Evolutionary conservation across 1,140 invertebrate species (phyloP).

Genomic region (Atta colombica): DNA sequence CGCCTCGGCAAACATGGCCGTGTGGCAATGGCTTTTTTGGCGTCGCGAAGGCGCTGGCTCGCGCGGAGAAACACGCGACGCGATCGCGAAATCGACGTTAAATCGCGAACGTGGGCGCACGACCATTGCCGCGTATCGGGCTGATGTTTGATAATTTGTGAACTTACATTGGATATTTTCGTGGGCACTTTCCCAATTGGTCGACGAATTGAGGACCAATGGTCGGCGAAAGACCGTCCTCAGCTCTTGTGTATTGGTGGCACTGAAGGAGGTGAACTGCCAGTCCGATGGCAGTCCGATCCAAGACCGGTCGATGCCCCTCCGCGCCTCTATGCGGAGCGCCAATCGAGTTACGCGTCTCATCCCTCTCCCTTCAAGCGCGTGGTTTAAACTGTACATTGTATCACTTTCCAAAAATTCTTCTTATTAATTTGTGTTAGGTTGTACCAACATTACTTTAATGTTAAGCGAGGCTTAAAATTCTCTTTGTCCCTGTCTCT

Average conservation of each 20-base stretch:
- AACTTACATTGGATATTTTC: conserved; percentile 93
- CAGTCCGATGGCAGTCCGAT: conserved; percentile 86
- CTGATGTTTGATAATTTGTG: conserved; percentile 90
- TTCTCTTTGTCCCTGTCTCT: too few relatives aligned
- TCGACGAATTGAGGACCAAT: conserved; percentile 90
- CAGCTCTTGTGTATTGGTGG: conserved; percentile 88
- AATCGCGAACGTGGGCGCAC: conserved; percentile 72
- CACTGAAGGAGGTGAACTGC: conserved; percentile 86
- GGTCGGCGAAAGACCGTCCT: conserved; percentile 88
- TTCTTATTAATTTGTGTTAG: too few relatives aligned
- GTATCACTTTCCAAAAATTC: not conserved
- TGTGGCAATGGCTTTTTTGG: conserved; percentile 61
- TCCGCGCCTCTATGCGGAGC: conserved; percentile 66
- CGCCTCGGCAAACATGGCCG: conserved; percentile 74
- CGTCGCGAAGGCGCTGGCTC: conserved; percentile 24
- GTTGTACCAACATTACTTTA: too few relatives aligned
- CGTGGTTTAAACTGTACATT: conserved; percentile 63
- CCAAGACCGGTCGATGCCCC: conserved; percentile 82
- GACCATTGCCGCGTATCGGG: conserved; percentile 71
- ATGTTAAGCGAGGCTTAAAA: too few relatives aligned
- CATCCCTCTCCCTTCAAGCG: conserved; percentile 63
- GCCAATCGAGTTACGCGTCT: conserved; percentile 74
- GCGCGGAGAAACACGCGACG: conserved; percentile 41
- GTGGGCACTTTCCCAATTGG: conserved; percentile 90
- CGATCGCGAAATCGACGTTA: conserved; percentile 68